Conservation (phyloP, 2,888 invertebrate species). For the Rotaria macrura region DNA sequence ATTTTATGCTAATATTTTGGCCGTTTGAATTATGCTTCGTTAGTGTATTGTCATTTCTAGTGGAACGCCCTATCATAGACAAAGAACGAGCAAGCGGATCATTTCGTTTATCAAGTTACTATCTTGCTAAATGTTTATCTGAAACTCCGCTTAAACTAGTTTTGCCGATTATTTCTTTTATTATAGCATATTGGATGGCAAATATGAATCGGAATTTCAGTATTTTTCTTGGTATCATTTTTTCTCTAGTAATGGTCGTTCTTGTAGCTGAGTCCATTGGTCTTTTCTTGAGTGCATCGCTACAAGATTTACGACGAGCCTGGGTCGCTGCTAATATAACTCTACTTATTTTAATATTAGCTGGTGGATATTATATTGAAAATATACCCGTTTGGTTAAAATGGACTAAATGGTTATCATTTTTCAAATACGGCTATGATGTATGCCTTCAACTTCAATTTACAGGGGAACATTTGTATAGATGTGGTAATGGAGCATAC, state of each 20-base stretch:
- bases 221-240: neutral
- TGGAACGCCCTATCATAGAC: constrained; percentile 65
- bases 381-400: neutral
- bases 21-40: too few species aligned
- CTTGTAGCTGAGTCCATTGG: neutral
- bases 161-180: constrained; percentile 64
- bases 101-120: constrained; percentile 68
- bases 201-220: neutral
- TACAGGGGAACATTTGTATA: neutral
- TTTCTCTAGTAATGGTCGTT: neutral
- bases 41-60: neutral
- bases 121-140: constrained; percentile 69
- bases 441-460: neutral
- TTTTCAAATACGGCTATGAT: neutral
- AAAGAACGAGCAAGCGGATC: constrained; percentile 68
- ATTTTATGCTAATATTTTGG: too few species aligned
- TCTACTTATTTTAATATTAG: neutral
- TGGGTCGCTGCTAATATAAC: neutral
- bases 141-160: constrained; percentile 66
- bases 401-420: neutral
- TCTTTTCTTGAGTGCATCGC: neutral
- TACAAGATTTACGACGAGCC: neutral
- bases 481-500: neutral
- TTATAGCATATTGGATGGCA: constrained; percentile 67
- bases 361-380: neutral